Percentiles rank a stretch among this genome's conserved stretches.
phyloP scores from a whole-genome alignment of 2,113 vertebrate species.

The Rallus limicola region DNA sequence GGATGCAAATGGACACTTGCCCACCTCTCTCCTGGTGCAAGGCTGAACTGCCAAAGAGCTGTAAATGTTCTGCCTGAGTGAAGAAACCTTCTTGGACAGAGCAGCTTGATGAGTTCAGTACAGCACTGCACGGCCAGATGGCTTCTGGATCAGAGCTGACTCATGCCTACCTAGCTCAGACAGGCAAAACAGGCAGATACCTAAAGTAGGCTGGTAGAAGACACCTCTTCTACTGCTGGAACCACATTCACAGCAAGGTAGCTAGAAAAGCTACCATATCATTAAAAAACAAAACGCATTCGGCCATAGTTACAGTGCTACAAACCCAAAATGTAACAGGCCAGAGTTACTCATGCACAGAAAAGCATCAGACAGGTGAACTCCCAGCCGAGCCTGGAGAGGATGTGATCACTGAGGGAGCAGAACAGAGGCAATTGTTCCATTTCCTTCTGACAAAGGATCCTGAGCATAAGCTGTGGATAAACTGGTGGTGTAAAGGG shows the following conservation, averaged over 20 bases:
- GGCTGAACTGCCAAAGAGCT: neutral
- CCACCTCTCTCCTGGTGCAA: neutral
- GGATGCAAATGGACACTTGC: neutral
- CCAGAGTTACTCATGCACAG: neutral
- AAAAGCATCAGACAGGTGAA: neutral
- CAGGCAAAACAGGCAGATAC: neutral
- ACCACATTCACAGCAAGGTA: neutral
- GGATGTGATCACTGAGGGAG: neutral
- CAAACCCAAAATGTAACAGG: neutral
- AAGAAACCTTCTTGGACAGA: neutral
- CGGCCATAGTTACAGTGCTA: neutral
- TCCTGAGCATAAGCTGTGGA: neutral
- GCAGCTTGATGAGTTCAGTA: conserved; percentile 31
- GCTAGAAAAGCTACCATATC: neutral
- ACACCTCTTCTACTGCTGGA: neutral
- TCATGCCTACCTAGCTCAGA: neutral
- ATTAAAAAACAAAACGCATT: neutral
- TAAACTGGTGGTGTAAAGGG: neutral
- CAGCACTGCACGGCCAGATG: neutral
- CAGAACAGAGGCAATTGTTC: neutral
- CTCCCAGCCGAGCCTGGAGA: neutral
- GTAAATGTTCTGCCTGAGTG: neutral
- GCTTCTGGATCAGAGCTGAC: conserved; percentile 50
- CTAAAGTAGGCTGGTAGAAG: neutral
- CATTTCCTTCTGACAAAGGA: neutral